Conservation (phyloP, 2,797 vertebrate species). For the Kryptolebias ocellatus region DNA sequence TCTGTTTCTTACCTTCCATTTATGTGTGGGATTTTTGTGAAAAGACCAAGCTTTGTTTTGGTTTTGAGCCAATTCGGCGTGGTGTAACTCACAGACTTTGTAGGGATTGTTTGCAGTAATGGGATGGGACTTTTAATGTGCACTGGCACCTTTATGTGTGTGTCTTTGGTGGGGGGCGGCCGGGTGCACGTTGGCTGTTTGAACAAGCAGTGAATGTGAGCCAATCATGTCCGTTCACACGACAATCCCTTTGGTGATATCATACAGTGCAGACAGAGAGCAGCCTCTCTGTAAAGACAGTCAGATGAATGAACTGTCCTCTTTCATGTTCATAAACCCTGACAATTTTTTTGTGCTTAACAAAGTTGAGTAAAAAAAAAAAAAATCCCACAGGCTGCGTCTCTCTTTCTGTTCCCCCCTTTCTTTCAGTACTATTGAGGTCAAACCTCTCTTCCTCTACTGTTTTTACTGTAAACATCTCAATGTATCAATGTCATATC, state of each 20-base stretch:
- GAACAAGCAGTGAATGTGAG: slow-evolving; percentile 56
- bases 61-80: slow-evolving; percentile 33
- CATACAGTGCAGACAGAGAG: slow-evolving; percentile 47
- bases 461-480: slow-evolving; percentile 79
- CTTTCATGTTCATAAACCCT: slow-evolving; percentile 41
- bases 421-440: slow-evolving; percentile 40
- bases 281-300: slow-evolving; percentile 37
- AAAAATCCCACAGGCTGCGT: slow-evolving; percentile 48
- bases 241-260: slow-evolving; percentile 65
- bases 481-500: slow-evolving; percentile 85
- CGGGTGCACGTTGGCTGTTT: slow-evolving; percentile 43
- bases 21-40: slow-evolving; percentile 11
- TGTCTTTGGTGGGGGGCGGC: slow-evolving; percentile 7
- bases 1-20: slow-evolving; percentile 21
- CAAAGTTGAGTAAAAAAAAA: slow-evolving; percentile 47
- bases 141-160: slow-evolving; percentile 39
- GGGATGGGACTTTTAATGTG: slow-evolving; percentile 54
- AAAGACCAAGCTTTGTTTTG: slow-evolving; percentile 29
- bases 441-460: slow-evolving; percentile 29
- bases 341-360: slow-evolving; percentile 32
- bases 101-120: slow-evolving; percentile 71
- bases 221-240: slow-evolving; percentile 59
- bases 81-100: slow-evolving; percentile 52
- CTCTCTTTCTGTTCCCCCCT: slow-evolving; percentile 28
- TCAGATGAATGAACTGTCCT: slow-evolving; percentile 56